Evolutionary conservation across 2,113 vertebrate genomes (phyloP), one percentile per base, ranked within the genome.

Genomic region (Mastomys natalensis): DNA sequence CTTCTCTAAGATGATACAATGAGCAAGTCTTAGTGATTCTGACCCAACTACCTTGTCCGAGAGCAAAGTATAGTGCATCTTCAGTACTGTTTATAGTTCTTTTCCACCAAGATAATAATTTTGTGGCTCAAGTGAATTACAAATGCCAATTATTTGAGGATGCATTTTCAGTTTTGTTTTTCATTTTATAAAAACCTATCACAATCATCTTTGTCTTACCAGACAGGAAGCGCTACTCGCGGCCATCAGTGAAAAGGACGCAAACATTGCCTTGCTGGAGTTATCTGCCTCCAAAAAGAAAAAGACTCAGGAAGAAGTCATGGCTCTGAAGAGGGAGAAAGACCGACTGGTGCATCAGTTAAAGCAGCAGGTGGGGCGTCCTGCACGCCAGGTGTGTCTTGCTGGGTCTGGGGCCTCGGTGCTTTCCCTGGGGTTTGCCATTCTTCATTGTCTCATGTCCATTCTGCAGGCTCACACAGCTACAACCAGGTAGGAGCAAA

Each of bases 231-330:
- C 99, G 64, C 98, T 99, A 58, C 99, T 99, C 97, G 99, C 99
- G n/a, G 99, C 99, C 93, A 99, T 99, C 98, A 99, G 99, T 98
- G 99, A 99, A 98, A 99, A 99, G 98, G 99, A 99, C 96, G 99
- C 99, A 92, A 99, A 99, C 97, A 99, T 99, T 94, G 99, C 99
- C 96, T 99, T 99, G 98, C 99, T 99, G 97, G 99, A 99, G 97
- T 98, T 99, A 94, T 99, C 99, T 85, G 99, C 99, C 95, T 99
- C 99, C 96, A 99, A 99, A 98, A 99, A 99, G 98, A 99, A 99
- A 98, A 99, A 99, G 98, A 99, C 99, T 9, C 99, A 99, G 98
- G 99, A 99, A 60, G 99, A 99, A 98, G 99, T 99, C 95, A 98
- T 99, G 98, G 98, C 99, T 55, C 99, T 99, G 88, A 99, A 99